Evolutionary conservation across 1,140 invertebrate species (phyloP), one percentile per base, ranked within the genome.

Genomic region (Harlomillsia oculata): DNA sequence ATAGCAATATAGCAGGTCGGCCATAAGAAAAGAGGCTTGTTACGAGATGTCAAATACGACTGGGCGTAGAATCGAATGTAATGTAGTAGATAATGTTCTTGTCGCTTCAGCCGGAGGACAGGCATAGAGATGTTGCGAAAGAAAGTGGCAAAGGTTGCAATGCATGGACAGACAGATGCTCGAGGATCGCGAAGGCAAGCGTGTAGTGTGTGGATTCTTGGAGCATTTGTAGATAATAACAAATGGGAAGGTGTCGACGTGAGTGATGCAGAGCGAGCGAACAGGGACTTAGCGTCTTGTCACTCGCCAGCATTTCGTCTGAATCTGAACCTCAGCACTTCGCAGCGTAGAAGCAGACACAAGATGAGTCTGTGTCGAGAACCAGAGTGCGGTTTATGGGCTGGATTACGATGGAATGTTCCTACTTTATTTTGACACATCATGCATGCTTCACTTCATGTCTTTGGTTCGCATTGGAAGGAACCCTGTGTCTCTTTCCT

Each of bases 211-310:
- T 18, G 45, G 45, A 48, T 48, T 48, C 45, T 48, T 48, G 30
- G n/a, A n/a, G 45, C 40, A 44, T 32, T 44, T 37, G 30, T 41
- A 43, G 52, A 53, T 53, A 53, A 53, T 53, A 53, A 53, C 45
- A 53, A 53, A 53, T 53, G 52, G 52, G 32, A 53, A 53, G 52
- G 52, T 53, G 52, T 53, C 52, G 52, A 53, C 52, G 45, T 44
- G 52, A 53, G 40, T 53, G 52, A 53, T 43, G 40, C 25, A 43
- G 39, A 41, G 25, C 43, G 52, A 20, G 36, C 26, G 39, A 37
- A 26, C 23, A 34, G 39, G n/a, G 40, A 44, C 23, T 44, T 53
- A 53, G 41, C 48, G 41, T 53, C 40, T 53, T 53, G 52, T 53
- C 52, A 53, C 28, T 53, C 45, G 52, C 45, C 52, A 43, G 52